Percentiles rank a stretch among this genome's conserved stretches.
Conservation (phyloP, 2,113 vertebrate genomes). For the Montifringilla adamsi region DNA sequence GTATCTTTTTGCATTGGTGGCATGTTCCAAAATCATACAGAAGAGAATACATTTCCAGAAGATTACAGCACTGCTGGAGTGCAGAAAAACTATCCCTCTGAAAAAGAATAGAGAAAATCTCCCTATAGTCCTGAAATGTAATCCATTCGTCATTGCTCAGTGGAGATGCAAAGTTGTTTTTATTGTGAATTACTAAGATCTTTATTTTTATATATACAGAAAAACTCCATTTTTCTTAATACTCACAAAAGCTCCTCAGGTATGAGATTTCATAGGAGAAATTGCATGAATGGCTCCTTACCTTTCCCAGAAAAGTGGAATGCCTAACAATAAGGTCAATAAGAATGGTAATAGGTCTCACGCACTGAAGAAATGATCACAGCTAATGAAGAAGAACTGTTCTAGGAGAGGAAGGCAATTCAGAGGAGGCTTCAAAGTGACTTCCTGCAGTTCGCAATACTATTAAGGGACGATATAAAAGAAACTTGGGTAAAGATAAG, state of each 20-base stretch:
- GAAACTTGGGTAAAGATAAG: neutral
- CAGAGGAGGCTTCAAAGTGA: slow-evolving; percentile 52
- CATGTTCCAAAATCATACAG: neutral
- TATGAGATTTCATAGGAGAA: neutral
- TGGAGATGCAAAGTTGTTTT: neutral
- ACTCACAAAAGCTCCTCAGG: neutral
- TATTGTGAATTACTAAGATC: neutral
- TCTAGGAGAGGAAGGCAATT: neutral
- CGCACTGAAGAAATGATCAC: neutral
- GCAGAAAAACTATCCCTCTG: neutral
- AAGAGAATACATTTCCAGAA: neutral
- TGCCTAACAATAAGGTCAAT: neutral
- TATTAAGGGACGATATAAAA: slow-evolving; percentile 31
- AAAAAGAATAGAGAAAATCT: neutral
- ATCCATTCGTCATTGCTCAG: neutral
- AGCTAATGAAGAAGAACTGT: slow-evolving; percentile 16
- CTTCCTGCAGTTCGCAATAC: neutral
- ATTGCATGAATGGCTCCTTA: neutral
- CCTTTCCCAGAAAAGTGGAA: neutral
- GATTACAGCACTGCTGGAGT: neutral
- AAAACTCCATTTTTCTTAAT: neutral
- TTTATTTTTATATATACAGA: neutral
- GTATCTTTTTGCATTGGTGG: neutral
- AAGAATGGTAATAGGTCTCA: neutral
- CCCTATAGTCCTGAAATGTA: neutral